phyloP scores from a whole-genome alignment of 30 jellyfish, hydroid and myxozoan genomes.

The Turritopsis dohrnii region DNA sequence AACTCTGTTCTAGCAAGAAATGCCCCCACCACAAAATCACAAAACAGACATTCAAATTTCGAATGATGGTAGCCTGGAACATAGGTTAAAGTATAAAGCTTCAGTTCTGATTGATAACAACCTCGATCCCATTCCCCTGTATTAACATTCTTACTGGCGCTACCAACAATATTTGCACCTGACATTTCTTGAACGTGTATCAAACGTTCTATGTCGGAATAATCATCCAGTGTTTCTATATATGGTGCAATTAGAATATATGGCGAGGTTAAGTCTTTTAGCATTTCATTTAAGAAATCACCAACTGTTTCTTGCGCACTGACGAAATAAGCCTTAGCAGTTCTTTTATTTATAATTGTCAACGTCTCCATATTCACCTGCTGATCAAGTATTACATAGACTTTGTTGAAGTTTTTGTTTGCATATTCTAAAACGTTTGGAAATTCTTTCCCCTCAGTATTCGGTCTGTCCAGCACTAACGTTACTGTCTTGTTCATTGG shows the following conservation, averaged over 20 bases:
- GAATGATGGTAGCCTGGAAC: slow-evolving; percentile 59
- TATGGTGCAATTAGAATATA: slow-evolving; percentile 56
- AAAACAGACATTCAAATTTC: slow-evolving; percentile 49
- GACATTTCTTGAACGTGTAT: slow-evolving; percentile 45
- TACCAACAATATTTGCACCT: slow-evolving; percentile 61
- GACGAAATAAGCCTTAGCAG: too few species aligned
- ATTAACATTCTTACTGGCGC: slow-evolving; percentile 34
- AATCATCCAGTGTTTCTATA: slow-evolving; percentile 21
- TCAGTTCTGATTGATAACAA: slow-evolving; percentile 58
- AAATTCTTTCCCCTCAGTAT: not conserved
- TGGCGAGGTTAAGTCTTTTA: slow-evolving; percentile 35
- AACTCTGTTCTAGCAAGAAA: slow-evolving; percentile 41
- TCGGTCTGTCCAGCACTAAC: slow-evolving; percentile 30
- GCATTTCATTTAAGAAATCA: slow-evolving; percentile 31
- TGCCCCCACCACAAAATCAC: slow-evolving; percentile 62
- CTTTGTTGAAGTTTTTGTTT: not conserved
- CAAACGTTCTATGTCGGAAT: slow-evolving; percentile 59
- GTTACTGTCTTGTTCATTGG: slow-evolving; percentile 48
- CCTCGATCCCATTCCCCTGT: slow-evolving; percentile 83
- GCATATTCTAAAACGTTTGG: not conserved
- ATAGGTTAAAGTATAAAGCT: slow-evolving; percentile 43
- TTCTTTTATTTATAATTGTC: not conserved
- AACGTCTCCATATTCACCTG: not conserved
- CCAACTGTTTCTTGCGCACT: not conserved
- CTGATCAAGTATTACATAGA: slow-evolving; percentile 13